These are phyloP conservation scores for Xenotilapia longispinis DNA, from an alignment of 2,113 vertebrate species.

Conservation along the genomic window DNA sequence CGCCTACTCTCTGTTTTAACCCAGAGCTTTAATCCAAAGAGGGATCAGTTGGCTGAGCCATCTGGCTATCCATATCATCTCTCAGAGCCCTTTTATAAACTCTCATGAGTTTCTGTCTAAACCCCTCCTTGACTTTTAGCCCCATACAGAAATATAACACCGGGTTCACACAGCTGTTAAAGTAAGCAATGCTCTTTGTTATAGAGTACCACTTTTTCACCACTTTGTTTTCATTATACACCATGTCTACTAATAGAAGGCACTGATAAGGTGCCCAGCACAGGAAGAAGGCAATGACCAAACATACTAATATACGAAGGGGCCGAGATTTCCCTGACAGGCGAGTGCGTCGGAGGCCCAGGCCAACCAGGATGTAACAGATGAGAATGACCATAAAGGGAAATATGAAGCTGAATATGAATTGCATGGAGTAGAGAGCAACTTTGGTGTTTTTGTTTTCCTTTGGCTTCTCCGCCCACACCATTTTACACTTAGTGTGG, in stretches of 20 bases:
- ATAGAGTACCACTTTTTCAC: conserved; percentile 57
- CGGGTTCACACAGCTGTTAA: conserved; percentile 78
- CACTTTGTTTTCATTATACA: conserved; percentile 27
- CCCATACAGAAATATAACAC: conserved; percentile 77
- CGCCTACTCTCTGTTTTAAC: neutral
- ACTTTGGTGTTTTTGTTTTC: neutral
- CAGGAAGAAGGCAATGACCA: conserved; percentile 73
- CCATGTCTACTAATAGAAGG: conserved; percentile 66
- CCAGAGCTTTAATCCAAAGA: rapidly evolving
- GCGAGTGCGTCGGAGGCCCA: conserved; percentile 58
- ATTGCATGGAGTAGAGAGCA: conserved; percentile 55
- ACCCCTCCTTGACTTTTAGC: conserved; percentile 31
- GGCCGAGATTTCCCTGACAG: conserved; percentile 50
- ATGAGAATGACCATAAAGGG: conserved; percentile 68
- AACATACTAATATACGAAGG: conserved; percentile 52
- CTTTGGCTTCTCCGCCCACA: neutral
- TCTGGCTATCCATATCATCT: conserved; percentile 32
- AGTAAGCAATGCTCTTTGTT: conserved; percentile 60
- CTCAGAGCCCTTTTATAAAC: conserved; percentile 55
- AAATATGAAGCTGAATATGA: conserved; percentile 69
- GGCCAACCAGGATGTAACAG: conserved; percentile 57
- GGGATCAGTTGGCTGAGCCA: neutral
- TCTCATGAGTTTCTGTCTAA: conserved; percentile 35
- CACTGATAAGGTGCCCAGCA: conserved; percentile 77
- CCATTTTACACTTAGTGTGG: conserved; percentile 6